A percentile compares a stretch with the other conserved stretches of the same genome.
These are phyloP conservation scores for Caretta caretta DNA, from an alignment of 2,113 vertebrate genomes.

Conservation along the genomic window DNA sequence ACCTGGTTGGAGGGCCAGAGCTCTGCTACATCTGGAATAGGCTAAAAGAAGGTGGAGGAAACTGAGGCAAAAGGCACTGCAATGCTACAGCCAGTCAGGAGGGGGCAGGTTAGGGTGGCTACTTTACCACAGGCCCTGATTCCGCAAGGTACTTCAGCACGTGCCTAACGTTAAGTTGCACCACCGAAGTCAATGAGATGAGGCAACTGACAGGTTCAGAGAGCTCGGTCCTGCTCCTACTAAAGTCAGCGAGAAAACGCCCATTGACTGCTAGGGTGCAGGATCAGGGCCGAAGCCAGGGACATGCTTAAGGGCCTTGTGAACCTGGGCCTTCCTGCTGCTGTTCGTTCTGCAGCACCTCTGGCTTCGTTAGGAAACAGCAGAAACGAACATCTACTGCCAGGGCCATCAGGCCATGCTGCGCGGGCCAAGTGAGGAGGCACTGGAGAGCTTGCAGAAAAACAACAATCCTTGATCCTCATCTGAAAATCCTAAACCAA, in stretches of 20 bases:
- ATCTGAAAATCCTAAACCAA: too few relatives aligned
- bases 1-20: neutral
- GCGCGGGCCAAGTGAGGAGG: too few relatives aligned
- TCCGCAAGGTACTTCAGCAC: neutral
- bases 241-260: neutral
- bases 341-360: neutral
- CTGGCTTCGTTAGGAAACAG: neutral
- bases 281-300: neutral
- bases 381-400: neutral
- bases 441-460: too few relatives aligned
- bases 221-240: neutral
- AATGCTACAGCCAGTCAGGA: neutral
- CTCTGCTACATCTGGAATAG: neutral
- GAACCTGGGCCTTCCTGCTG: neutral
- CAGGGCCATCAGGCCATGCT: too few relatives aligned
- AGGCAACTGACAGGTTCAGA: neutral
- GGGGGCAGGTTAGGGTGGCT: too few relatives aligned
- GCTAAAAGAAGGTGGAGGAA: neutral
- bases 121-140: neutral
- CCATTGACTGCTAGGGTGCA: neutral
- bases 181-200: neutral
- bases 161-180: neutral
- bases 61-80: neutral
- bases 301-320: neutral
- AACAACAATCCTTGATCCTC: too few relatives aligned